Conservation (phyloP, 2,797 vertebrate genomes). For the Betta splendens region DNA sequence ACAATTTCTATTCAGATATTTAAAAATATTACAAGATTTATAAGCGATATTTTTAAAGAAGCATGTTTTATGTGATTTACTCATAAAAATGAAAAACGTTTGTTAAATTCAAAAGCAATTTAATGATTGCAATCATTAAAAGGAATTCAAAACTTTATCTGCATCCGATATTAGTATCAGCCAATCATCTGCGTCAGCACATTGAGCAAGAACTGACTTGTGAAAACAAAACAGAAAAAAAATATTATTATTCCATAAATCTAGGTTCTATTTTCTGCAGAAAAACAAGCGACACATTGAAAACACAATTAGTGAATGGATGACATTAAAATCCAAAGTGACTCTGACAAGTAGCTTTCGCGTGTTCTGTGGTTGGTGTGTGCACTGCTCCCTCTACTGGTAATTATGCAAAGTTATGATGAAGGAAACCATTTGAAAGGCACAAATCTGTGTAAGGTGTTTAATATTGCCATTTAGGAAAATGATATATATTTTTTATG, state of each 20-base stretch:
- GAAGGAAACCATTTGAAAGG: slow-evolving; percentile 11
- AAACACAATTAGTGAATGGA: not conserved
- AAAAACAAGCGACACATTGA: not conserved
- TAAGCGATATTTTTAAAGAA: not conserved
- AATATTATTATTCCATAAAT: slow-evolving; percentile 8
- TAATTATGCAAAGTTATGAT: not conserved
- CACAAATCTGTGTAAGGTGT: not conserved
- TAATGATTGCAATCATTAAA: not conserved
- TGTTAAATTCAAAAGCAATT: not conserved
- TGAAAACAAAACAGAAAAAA: not conserved
- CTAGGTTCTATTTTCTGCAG: not conserved
- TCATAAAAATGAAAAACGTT: not conserved
- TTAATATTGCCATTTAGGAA: not conserved
- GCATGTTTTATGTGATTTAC: not conserved
- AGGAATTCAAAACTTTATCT: not conserved
- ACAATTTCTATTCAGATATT: not conserved
- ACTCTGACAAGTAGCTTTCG: slow-evolving; percentile 4
- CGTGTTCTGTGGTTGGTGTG: slow-evolving; percentile 47
- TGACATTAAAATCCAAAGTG: slow-evolving; percentile 28
- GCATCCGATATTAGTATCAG: too few relatives aligned
- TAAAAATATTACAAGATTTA: not conserved
- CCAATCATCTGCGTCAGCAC: not conserved
- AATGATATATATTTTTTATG: not conserved
- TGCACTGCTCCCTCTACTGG: slow-evolving; percentile 78
- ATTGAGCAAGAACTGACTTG: not conserved